Evolutionary conservation across 1,140 invertebrate genomes (phyloP), one percentile per base, ranked within the genome.

Genomic region (Papilio glaucus): DNA sequence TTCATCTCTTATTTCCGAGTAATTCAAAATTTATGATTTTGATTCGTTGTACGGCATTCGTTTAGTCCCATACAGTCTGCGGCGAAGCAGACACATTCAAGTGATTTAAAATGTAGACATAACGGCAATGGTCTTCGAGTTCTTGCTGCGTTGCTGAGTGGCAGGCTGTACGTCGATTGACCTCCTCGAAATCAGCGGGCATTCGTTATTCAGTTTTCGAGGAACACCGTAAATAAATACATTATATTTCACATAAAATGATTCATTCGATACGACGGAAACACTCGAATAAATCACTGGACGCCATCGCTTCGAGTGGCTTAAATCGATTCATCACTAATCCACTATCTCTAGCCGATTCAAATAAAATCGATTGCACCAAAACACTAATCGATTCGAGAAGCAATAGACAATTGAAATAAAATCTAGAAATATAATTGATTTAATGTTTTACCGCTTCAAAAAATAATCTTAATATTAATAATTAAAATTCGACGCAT

Each of bases 11-110:
- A 29, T 69, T 69, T 69, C 67, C 37, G 41, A 69, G 67, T 69
- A 69, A 69, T 26, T 12, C 24, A 18, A 68, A 68, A 68, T 68
- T 68, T 68, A 68, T 68, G 21, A 68, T 68, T 68, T 42, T 68
- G 41, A 68, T 68, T n/a, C 39, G 63, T 26, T 29, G 21, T 63
- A 63, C 29, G 33, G n/a, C 33, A 65, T 65, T 24, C 63, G 63
- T 42, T 67, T 24, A 26, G 63, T 57, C 39, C 5, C 63, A 39
- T 68, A 68, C 63, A 15, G 24, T 63, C 33, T 7, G 18, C 62
- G 13, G 33, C 37, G 18, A 24, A 13, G 21, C 3, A 9, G 7
- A 37, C 63, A 45, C 6, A n/a, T 10, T 21, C 29, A 21, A 15
- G 33, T 60, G 18, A n/a, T 42, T 13, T 60, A 24, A 10, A 26